Evolutionary conservation across 2,888 invertebrate genomes (phyloP), one percentile per base, ranked within the genome.

Genomic region (Cataglyphis albicans): DNA sequence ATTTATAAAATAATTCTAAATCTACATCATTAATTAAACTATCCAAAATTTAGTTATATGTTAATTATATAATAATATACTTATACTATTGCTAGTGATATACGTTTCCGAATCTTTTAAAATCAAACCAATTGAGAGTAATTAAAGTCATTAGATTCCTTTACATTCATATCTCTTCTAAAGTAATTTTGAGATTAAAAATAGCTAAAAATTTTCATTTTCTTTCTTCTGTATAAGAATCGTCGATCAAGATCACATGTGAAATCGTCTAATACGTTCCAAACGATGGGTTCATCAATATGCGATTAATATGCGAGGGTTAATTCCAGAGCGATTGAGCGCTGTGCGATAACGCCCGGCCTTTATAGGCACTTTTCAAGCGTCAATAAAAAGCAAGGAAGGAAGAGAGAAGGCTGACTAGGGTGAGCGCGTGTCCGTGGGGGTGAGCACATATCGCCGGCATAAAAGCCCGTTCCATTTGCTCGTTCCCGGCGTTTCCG

Each of bases 401-500:
- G 81, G 52, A 73, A 73, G 52, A 83, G 73, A 41, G 63, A 38
- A 73, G 80, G n/a, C 41, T 15, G 35, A n/a, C 57, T 63, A n/a
- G 67, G 59, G 48, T 64, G 65, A 57, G 67, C 38, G 75, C 6
- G 68, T 74, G 80, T 74, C 57, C 57, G 29, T 29, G 68, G 74
- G 72, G 38, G 29, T 67, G 64, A 59, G 84, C 76, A 74, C 57
- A 83, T 84, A 88, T 84, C 83, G 76, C 18, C 59, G 73, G 84
- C 52, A 82, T 89, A 87, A 90, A 90, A 90, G 90, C 87, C 84
- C 83, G 90, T 88, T 89, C 88, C 88, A 89, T 90, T 89, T 87
- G 87, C 84, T 67, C 83, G 75, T 61, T 73, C 76, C 61, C 65
- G 74, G 76, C 82, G 82, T 81, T n/a, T 82, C 86, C 87, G 83